phyloP scores from a whole-genome alignment of 2,797 vertebrate genomes.

The Danio jaintianensis region DNA sequence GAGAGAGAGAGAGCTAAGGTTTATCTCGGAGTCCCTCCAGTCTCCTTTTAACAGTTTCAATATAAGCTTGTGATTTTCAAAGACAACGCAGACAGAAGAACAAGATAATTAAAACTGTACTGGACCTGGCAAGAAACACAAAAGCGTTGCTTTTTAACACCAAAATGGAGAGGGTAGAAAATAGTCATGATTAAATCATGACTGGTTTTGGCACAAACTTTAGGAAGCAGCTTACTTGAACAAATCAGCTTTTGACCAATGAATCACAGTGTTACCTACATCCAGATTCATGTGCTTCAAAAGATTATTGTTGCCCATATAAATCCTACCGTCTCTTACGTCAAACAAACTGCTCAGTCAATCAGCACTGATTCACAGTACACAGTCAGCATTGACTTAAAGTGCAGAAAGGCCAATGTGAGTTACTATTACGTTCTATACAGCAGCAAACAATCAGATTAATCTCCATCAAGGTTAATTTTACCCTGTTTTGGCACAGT shows the following conservation, averaged over 20 bases:
- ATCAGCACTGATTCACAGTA: too few relatives aligned
- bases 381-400: not conserved
- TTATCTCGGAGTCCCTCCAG: not conserved
- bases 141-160: not conserved
- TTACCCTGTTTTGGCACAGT: not conserved
- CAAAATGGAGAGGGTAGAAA: not conserved
- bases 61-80: not conserved
- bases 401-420: not conserved
- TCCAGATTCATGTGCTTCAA: not conserved
- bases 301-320: not conserved
- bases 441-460: not conserved
- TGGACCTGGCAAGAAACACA: not conserved
- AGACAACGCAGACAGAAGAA: not conserved
- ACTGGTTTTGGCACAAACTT: not conserved
- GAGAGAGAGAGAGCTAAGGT: not conserved
- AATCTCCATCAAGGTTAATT: not conserved
- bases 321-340: not conserved
- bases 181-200: not conserved
- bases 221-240: not conserved
- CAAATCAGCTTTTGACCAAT: not conserved
- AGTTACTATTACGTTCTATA: not conserved
- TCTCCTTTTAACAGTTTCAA: not conserved
- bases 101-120: not conserved
- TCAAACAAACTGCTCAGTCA: not conserved
- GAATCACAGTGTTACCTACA: constrained; percentile 22